phyloP scores from a whole-genome alignment of 2,888 invertebrate genomes.

The Macrophya annulata region DNA sequence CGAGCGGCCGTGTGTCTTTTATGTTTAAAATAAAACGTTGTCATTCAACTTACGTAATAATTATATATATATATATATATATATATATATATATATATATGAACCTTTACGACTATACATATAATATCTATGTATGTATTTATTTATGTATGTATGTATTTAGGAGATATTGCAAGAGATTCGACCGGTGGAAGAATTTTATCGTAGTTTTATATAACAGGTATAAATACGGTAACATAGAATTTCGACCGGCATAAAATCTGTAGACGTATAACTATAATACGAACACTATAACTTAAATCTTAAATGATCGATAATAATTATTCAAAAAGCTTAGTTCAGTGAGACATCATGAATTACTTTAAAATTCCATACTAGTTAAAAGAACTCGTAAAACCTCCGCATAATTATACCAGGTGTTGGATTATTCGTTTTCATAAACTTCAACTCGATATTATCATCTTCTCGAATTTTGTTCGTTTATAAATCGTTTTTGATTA shows the following conservation, averaged over 20 bases:
- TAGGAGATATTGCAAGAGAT: not conserved
- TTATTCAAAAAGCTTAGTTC: not conserved
- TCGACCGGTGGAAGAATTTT: not conserved
- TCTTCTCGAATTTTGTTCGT: not conserved
- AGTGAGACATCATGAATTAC: constrained; percentile 23
- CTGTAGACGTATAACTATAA: not conserved
- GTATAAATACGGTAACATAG: not conserved
- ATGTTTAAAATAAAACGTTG: constrained; percentile 35
- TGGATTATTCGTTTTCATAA: not conserved
- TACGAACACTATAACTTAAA: not conserved
- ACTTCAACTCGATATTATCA: not conserved
- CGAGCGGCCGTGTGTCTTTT: constrained; percentile 6
- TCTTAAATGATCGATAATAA: not conserved
- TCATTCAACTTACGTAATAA: constrained; percentile 29
- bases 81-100: not conserved
- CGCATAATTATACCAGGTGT: constrained; percentile 1
- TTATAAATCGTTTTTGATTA: not conserved
- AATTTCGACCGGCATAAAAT: not conserved
- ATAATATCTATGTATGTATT: not conserved
- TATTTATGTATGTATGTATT: not conserved
- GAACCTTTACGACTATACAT: not conserved
- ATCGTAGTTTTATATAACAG: not conserved
- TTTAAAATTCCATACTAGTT: not conserved
- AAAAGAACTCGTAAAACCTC: constrained; percentile 1
- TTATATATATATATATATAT: not conserved